phyloP scores from a whole-genome alignment of 2,797 vertebrate species.

The Spondyliosoma cantharus region DNA sequence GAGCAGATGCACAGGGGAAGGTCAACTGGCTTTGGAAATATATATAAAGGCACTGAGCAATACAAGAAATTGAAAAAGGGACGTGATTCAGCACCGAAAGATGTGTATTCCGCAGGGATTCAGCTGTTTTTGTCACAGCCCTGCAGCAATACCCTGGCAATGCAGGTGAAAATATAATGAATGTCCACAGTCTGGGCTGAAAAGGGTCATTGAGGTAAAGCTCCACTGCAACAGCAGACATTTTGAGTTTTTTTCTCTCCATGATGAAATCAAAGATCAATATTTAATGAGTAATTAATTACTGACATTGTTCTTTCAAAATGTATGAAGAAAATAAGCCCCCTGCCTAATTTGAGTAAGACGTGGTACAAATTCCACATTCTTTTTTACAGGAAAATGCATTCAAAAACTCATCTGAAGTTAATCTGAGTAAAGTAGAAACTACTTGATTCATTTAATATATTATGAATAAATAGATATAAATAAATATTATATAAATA shows the following conservation, averaged over 20 bases:
- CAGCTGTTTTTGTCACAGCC: constrained; percentile 14
- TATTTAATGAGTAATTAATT: background rate
- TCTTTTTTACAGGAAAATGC: background rate
- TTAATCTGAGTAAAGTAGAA: too few species aligned
- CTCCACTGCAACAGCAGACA: background rate
- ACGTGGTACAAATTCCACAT: background rate
- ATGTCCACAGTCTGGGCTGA: constrained; percentile 17
- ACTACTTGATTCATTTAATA: too few species aligned
- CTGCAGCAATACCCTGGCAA: constrained; percentile 16
- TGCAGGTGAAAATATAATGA: constrained; percentile 47
- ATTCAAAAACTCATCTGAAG: background rate
- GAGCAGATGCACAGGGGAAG: background rate
- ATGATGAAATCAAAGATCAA: constrained; percentile 15
- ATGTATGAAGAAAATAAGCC: background rate
- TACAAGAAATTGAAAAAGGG: background rate
- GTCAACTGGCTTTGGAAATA: background rate
- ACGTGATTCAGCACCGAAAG: background rate
- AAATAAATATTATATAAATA: too few species aligned
- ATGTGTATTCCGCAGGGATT: constrained; percentile 7
- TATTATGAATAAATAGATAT: too few species aligned
- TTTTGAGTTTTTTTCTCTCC: background rate
- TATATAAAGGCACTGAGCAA: background rate
- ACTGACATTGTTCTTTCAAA: background rate
- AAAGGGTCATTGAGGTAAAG: background rate
- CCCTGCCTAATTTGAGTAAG: background rate